These are phyloP conservation scores for Rynchops niger DNA, from an alignment of 2,113 vertebrate genomes.

Conservation along the genomic window DNA sequence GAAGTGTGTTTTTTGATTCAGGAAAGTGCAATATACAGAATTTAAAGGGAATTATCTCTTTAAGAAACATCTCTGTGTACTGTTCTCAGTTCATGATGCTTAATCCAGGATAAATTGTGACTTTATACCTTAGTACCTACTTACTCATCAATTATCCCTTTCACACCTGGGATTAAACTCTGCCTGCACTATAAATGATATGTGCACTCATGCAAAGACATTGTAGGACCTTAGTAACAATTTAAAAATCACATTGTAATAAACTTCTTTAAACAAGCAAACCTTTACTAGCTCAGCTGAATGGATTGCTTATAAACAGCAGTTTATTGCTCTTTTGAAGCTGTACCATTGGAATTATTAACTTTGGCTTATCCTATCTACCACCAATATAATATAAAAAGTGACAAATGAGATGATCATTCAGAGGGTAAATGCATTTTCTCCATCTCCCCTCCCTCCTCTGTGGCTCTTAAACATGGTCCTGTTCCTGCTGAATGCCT, in stretches of 20 bases:
- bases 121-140: neutral
- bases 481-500: neutral
- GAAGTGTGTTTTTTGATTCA: neutral
- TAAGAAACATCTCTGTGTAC: neutral
- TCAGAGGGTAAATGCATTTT: neutral
- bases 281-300: neutral
- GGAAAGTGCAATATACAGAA: neutral
- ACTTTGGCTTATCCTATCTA: neutral
- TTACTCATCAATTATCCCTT: neutral
- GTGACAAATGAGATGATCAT: accelerated
- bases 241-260: neutral
- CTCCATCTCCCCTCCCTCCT: neutral
- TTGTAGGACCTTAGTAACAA: neutral
- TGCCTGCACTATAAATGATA: neutral
- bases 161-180: neutral
- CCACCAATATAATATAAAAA: neutral
- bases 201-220: neutral
- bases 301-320: neutral
- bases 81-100: neutral
- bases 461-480: neutral
- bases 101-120: neutral
- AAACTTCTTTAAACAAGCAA: neutral
- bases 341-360: neutral
- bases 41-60: neutral
- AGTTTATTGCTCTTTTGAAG: neutral